Evolutionary conservation across 1,140 invertebrate genomes (phyloP).

Genomic region (Neotoxoptera formosana): DNA sequence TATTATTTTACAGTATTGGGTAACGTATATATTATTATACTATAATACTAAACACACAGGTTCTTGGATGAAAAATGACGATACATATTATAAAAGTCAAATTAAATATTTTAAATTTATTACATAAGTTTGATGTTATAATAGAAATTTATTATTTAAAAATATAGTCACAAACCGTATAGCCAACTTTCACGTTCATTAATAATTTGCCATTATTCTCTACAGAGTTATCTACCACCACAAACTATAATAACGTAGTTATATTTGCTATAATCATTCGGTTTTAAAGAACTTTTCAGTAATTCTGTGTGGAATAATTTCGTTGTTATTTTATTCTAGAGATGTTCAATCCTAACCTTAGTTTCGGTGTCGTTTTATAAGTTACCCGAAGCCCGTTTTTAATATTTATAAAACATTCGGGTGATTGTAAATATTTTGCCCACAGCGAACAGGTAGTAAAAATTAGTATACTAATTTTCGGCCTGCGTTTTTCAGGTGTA

Average conservation of each 20-base stretch:
- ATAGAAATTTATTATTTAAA: slow-evolving; percentile 4
- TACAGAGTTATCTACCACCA: not conserved
- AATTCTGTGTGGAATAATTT: not conserved
- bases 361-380: not conserved
- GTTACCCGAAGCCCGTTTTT: not conserved
- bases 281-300: not conserved
- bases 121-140: not conserved
- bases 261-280: not conserved
- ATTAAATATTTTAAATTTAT: slow-evolving; percentile 26
- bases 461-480: no score
- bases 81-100: slow-evolving; percentile 5
- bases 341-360: not conserved
- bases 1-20: not conserved
- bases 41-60: not conserved
- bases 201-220: not conserved
- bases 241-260: not conserved
- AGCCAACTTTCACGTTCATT: not conserved
- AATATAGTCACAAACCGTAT: not conserved
- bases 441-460: no score
- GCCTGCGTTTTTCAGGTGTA: no score
- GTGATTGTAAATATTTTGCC: no score
- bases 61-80: not conserved
- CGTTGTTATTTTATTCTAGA: not conserved
- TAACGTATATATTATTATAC: not conserved
- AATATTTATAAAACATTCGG: not conserved